Conservation (phyloP, 35 echinoderm and acorn worm species). For the Stichopus chloronotus region DNA sequence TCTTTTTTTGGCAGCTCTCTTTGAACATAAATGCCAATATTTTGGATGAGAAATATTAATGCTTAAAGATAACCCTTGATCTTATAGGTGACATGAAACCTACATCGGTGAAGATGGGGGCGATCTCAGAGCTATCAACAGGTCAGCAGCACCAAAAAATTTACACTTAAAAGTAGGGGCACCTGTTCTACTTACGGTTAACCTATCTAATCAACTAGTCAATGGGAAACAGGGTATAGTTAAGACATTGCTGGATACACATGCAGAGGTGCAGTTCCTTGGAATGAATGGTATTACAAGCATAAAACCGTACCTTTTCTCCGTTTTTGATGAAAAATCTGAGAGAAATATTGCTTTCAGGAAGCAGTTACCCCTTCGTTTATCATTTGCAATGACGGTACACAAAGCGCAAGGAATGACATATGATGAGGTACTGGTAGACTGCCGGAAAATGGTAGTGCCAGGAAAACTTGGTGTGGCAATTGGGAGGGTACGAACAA, state of each 20-base stretch:
- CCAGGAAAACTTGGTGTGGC: slow-evolving; percentile 48
- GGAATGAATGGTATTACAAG: neutral
- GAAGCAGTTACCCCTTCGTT: neutral
- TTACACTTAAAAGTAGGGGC: slow-evolving; percentile 16
- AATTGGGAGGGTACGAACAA: neutral
- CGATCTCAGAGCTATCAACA: neutral
- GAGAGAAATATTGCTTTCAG: slow-evolving; percentile 1
- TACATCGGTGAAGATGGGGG: neutral
- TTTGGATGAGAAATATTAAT: neutral
- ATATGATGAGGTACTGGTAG: neutral
- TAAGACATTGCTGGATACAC: neutral
- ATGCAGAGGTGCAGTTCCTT: neutral
- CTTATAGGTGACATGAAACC: slow-evolving; percentile 11
- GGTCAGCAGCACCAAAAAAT: neutral
- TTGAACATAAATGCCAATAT: no score
- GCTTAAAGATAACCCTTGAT: neutral
- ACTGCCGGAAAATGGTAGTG: slow-evolving; percentile 28
- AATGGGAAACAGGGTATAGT: neutral
- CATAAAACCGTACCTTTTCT: slow-evolving; percentile 6
- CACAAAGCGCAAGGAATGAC: slow-evolving; percentile 49
- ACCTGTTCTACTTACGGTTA: neutral
- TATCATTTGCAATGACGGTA: slow-evolving; percentile 43
- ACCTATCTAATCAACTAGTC: neutral
- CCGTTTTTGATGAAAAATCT: neutral
- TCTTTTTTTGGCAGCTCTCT: no score